Evolutionary conservation across 2,888 invertebrate genomes (phyloP), one percentile per base, ranked within the genome.

Genomic region (Lithosia quadra): DNA sequence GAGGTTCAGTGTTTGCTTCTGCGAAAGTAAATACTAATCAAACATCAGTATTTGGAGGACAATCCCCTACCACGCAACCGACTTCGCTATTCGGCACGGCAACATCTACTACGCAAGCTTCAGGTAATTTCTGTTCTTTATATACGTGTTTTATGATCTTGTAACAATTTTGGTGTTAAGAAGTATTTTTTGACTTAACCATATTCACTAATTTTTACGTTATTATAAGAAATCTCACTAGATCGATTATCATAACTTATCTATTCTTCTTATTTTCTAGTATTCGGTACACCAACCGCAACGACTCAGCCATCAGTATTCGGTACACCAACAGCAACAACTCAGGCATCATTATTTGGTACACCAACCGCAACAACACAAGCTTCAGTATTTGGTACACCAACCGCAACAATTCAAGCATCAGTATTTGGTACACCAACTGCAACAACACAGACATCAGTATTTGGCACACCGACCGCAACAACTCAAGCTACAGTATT

Each of bases 231-330:
- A 22, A 22, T 56, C 1, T 22, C 13, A 11, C 5, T 28, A 18
- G 22, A 22, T 15, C 15, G 8, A 49, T n/a, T 18, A 49, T 7
- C 18, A 43, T 43, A 43, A 43, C 18, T 18, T 43, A 43, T 43
- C 43, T 18, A 11, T 55, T 2, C 11, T 0, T 68, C 70, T 70
- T 0, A 75, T 78, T 62, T 73, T 70, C 33, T 64, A 63, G 63
- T 21, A 63, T 34, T 34, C n/a, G 34, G 33, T 34, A 60, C 79
- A n/a, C 66, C 75, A 22, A 69, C 71, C 75, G 1, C 86, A 60
- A 76, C 85, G 15, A 83, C 83, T 4, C 85, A 83, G 72, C 65
- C 83, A 0, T 86, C 89, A 0, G 76, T 86, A 5, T 89, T 90
- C 81, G 66, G 84, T 82, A 8, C 75, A 78, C 8, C 75, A 77